These are phyloP conservation scores for Cheilinus undulatus DNA, from an alignment of 2,113 vertebrate genomes.

Conservation along the genomic window DNA sequence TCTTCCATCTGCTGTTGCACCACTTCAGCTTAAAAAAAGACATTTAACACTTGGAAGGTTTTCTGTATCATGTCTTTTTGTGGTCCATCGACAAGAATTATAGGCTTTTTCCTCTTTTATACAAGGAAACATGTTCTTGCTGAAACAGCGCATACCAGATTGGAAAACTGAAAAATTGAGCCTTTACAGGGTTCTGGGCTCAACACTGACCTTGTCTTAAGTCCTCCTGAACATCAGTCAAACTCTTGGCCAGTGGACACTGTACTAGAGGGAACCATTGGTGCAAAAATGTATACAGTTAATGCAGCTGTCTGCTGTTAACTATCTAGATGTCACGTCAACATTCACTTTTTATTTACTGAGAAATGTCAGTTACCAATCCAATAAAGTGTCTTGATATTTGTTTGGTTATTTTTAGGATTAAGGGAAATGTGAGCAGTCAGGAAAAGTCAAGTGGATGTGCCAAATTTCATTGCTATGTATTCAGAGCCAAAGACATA, in stretches of 20 bases:
- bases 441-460: too few species aligned
- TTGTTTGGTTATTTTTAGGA: too few species aligned
- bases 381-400: too few species aligned
- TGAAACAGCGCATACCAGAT: constrained; percentile 60
- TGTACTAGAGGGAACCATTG: neutral
- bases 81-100: constrained; percentile 64
- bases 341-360: too few species aligned
- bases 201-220: constrained; percentile 15
- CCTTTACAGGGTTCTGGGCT: constrained; percentile 12
- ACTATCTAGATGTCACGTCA: neutral
- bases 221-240: constrained; percentile 13
- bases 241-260: neutral
- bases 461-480: too few species aligned
- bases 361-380: too few species aligned
- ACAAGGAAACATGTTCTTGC: constrained; percentile 64
- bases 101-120: constrained; percentile 64
- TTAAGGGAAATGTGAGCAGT: too few species aligned
- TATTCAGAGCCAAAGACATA: too few species aligned
- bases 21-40: constrained; percentile 59
- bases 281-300: constrained; percentile 3
- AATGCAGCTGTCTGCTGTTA: neutral
- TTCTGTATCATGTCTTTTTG: constrained; percentile 61
- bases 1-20: constrained; percentile 72
- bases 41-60: constrained; percentile 66
- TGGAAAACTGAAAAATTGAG: constrained; percentile 43